Percentiles rank a stretch among this genome's conserved stretches.
Conservation (phyloP, 2,888 invertebrate genomes). For the Dorcus hopei region DNA sequence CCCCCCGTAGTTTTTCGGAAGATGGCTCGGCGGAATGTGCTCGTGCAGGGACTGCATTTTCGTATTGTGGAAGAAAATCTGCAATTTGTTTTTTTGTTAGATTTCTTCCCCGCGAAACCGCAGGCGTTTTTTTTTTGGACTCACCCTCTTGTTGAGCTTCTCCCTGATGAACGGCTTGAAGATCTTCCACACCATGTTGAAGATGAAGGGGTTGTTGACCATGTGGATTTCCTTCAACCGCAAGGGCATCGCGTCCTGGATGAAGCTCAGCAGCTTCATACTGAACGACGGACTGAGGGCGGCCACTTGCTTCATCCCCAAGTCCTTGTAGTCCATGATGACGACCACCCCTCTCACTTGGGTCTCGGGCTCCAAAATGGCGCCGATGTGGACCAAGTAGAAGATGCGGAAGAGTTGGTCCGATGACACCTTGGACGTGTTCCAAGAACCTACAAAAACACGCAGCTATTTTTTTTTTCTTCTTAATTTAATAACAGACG, state of each 20-base stretch:
- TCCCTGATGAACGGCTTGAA: constrained; percentile 81
- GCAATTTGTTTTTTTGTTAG: constrained; percentile 27
- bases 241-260: constrained; percentile 84
- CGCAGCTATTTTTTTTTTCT: too few species aligned
- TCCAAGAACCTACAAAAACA: constrained; percentile 61
- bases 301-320: constrained; percentile 70
- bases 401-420: constrained; percentile 78
- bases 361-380: constrained; percentile 73
- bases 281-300: constrained; percentile 73
- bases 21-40: constrained; percentile 62
- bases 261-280: constrained; percentile 72
- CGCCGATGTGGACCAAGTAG: constrained; percentile 76
- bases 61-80: constrained; percentile 81
- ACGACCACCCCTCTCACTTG: constrained; percentile 79
- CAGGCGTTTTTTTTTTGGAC: constrained; percentile 31
- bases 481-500: not conserved
- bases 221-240: constrained; percentile 82
- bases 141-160: constrained; percentile 73
- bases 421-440: constrained; percentile 67
- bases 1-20: constrained; percentile 78
- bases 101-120: not conserved
- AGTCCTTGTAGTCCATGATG: constrained; percentile 77
- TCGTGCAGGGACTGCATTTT: constrained; percentile 77
- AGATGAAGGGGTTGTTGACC: constrained; percentile 80
- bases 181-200: constrained; percentile 80